Percentiles rank a stretch among this genome's conserved stretches.
These are phyloP conservation scores for Kryptolebias ocellatus DNA, from an alignment of 2,797 vertebrate species.

Conservation along the genomic window DNA sequence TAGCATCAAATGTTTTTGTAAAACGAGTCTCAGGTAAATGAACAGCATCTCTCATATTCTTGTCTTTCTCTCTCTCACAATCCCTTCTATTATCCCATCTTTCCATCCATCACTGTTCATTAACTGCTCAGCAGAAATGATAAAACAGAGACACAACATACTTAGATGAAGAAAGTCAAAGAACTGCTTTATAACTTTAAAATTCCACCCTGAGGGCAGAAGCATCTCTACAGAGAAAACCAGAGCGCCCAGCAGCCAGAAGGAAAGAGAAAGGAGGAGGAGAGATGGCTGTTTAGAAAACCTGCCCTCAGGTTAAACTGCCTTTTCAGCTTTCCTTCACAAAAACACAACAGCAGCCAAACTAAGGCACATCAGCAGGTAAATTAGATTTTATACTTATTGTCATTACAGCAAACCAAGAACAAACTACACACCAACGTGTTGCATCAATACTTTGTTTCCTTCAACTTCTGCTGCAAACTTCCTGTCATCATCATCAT, in stretches of 20 bases:
- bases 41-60: not conserved
- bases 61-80: not conserved
- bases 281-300: not conserved
- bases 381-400: not conserved
- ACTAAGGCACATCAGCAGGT: not conserved
- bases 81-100: constrained; percentile 18
- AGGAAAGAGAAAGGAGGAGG: not conserved
- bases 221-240: constrained; percentile 34
- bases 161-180: constrained; percentile 9
- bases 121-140: constrained; percentile 7
- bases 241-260: constrained; percentile 23
- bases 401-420: not conserved
- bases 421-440: not conserved
- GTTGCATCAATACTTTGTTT: constrained; percentile 1
- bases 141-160: not conserved
- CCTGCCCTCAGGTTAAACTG: constrained; percentile 44
- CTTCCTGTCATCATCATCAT: not conserved
- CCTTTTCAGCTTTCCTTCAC: constrained; percentile 7
- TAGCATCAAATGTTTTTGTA: too few relatives aligned
- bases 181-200: constrained; percentile 42
- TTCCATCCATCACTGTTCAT: constrained; percentile 30
- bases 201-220: constrained; percentile 50
- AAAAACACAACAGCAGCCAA: not conserved
- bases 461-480: not conserved
- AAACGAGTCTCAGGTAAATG: not conserved